These are phyloP conservation scores for Andrena minutula DNA, from an alignment of 2,888 invertebrate species.

Conservation along the genomic window DNA sequence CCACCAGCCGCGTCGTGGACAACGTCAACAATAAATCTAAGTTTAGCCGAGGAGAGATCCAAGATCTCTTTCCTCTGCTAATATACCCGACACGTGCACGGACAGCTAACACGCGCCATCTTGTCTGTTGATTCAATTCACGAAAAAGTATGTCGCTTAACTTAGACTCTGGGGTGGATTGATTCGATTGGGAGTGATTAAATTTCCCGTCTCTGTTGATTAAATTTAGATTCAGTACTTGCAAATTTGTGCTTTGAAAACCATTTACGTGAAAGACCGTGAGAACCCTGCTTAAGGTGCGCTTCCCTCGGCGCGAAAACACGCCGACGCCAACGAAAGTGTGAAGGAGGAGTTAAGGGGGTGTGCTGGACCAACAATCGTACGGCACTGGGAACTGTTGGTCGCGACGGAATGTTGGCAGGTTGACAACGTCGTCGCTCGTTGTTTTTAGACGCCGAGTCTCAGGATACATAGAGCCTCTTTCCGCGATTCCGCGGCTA, in stretches of 20 bases:
- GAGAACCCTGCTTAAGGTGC: no score
- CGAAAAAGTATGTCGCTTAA: slow-evolving; percentile 78
- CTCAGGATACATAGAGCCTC: slow-evolving; percentile 32
- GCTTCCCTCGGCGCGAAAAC: no score
- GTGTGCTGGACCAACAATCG: slow-evolving; percentile 61
- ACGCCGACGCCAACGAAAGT: slow-evolving; percentile 20
- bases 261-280: no score
- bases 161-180: slow-evolving; percentile 74
- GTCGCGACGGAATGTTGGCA: slow-evolving; percentile 78
- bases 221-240: slow-evolving; percentile 15
- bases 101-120: no score
- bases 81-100: no score
- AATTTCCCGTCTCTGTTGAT: slow-evolving; percentile 67
- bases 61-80: no score
- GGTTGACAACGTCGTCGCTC: slow-evolving; percentile 77
- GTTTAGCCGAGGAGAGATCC: neutral
- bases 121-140: slow-evolving; percentile 76
- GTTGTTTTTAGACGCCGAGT: slow-evolving; percentile 77
- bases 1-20: neutral
- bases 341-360: slow-evolving; percentile 14
- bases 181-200: slow-evolving; percentile 78
- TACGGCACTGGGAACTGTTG: slow-evolving; percentile 63
- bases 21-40: slow-evolving; percentile 14
- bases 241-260: no score
- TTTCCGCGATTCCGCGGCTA: slow-evolving; percentile 51